Evolutionary conservation across 2,797 vertebrate species (phyloP).

Genomic region (Parauchenoglanis ngamensis): DNA sequence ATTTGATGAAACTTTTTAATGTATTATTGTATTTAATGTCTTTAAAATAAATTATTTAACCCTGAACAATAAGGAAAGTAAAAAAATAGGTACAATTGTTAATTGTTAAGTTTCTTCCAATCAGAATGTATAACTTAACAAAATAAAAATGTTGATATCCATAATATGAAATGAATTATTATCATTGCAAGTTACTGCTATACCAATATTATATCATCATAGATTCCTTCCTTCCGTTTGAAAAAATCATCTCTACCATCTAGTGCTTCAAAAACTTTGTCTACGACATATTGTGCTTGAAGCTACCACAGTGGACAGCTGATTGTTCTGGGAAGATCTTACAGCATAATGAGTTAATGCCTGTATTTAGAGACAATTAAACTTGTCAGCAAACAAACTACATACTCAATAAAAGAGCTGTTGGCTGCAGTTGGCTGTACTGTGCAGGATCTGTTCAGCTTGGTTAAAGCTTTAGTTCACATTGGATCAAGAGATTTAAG

Average conservation of each 20-base stretch:
- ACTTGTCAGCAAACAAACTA: slow-evolving; percentile 35
- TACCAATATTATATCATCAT: not conserved
- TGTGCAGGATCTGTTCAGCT: slow-evolving; percentile 39
- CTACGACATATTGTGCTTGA: slow-evolving; percentile 17
- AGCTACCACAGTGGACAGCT: slow-evolving; percentile 18
- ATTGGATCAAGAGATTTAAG: slow-evolving; percentile 14
- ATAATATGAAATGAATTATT: not conserved
- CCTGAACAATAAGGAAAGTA: not conserved
- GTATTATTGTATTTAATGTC: not conserved
- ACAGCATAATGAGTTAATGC: slow-evolving; percentile 39
- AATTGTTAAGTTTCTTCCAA: not conserved
- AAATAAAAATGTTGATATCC: not conserved
- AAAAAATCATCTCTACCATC: not conserved
- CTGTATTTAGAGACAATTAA: slow-evolving; percentile 51
- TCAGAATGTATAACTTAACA: not conserved
- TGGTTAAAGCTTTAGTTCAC: slow-evolving; percentile 21
- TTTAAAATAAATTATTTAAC: not conserved
- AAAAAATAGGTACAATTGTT: not conserved
- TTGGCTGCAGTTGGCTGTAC: slow-evolving; percentile 22
- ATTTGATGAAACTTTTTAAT: not conserved
- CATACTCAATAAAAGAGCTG: slow-evolving; percentile 43
- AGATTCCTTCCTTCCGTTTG: not conserved
- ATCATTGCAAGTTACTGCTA: not conserved
- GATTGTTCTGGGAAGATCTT: slow-evolving; percentile 30
- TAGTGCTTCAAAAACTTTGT: not conserved